Percentiles rank a stretch among this genome's conserved stretches.
These are phyloP conservation scores for Benitochromis conjunctus DNA, from an alignment of 2,113 vertebrate genomes.

Conservation along the genomic window DNA sequence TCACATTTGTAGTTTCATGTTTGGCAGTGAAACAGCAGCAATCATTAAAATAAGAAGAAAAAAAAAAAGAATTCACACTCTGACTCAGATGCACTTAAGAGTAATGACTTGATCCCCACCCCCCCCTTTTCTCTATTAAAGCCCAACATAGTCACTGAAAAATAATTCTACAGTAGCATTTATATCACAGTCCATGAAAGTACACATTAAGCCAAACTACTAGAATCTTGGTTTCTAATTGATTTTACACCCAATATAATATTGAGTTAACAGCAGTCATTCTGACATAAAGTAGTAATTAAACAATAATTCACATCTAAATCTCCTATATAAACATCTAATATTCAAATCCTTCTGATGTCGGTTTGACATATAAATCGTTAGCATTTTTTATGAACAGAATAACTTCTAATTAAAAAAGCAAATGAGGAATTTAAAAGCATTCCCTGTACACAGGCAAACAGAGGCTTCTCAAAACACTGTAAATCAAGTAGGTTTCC, in stretches of 20 bases:
- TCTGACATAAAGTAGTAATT: not conserved
- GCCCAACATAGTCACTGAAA: not conserved
- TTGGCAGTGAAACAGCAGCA: not conserved
- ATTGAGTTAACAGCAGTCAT: not conserved
- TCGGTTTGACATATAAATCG: not conserved
- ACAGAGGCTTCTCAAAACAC: not conserved
- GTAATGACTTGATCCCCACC: not conserved
- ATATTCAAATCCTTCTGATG: not conserved
- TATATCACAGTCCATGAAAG: not conserved
- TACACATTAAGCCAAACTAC: not conserved
- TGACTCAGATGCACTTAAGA: not conserved
- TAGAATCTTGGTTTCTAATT: not conserved
- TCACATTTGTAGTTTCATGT: not conserved
- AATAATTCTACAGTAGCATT: not conserved
- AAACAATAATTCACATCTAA: not conserved
- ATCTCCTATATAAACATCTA: not conserved
- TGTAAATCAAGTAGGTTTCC: not conserved
- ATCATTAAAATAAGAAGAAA: not conserved
- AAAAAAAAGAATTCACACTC: not conserved
- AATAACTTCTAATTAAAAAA: not conserved
- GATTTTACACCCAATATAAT: not conserved
- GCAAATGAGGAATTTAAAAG: not conserved
- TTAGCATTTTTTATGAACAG: not conserved
- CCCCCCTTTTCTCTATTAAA: not conserved
- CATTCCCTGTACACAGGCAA: accelerated